phyloP scores from a whole-genome alignment of 2,888 invertebrate genomes.

The Acrocyrtus sp. region DNA sequence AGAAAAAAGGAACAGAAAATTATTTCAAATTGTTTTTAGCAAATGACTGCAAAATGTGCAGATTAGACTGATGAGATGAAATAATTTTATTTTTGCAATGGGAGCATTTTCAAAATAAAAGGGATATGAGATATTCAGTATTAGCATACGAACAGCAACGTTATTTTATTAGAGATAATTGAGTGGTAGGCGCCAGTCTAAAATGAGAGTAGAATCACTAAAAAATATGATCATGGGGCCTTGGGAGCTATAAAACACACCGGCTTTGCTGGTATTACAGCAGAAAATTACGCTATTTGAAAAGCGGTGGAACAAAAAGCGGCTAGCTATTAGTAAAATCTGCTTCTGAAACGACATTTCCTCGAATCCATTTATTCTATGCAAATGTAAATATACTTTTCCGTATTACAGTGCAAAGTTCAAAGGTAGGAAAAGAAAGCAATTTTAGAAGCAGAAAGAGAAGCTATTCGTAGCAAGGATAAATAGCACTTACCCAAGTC shows the following conservation, averaged over 20 bases:
- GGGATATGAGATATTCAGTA: not conserved
- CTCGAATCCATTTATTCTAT: too few relatives aligned
- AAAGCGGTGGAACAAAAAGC: not conserved
- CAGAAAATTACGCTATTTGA: not conserved
- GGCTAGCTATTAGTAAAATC: not conserved
- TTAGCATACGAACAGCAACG: not conserved
- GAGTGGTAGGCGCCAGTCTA: not conserved
- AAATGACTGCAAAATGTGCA: too few relatives aligned
- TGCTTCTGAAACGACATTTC: not conserved
- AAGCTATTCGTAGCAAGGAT: constrained; percentile 3
- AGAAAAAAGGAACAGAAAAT: too few relatives aligned
- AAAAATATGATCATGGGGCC: not conserved
- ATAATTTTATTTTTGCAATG: not conserved
- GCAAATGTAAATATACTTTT: too few relatives aligned
- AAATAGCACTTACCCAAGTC: constrained; percentile 25
- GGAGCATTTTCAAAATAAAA: not conserved
- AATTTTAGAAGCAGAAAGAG: not conserved
- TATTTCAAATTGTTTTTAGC: too few relatives aligned
- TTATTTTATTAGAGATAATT: too few relatives aligned
- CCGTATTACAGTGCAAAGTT: constrained; percentile 16
- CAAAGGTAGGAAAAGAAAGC: not conserved
- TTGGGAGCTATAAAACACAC: not conserved
- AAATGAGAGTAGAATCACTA: constrained; percentile 4
- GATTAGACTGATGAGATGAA: not conserved
- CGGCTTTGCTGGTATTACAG: not conserved